These are phyloP conservation scores for Autographa pulchrina DNA, from an alignment of 2,888 invertebrate genomes.

Conservation along the genomic window DNA sequence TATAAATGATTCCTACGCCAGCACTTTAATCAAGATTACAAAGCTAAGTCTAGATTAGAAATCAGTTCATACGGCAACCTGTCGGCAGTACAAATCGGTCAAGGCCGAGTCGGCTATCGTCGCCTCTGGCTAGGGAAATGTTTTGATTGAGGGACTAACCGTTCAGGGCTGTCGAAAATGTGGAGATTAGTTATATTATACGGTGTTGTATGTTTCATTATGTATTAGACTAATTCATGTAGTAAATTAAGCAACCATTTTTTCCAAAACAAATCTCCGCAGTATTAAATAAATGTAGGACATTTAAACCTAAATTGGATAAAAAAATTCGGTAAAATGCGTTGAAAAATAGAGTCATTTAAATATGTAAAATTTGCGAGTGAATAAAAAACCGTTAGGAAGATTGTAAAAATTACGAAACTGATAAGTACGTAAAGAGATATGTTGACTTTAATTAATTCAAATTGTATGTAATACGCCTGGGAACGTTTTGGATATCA, in stretches of 20 bases:
- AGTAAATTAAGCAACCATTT: too few relatives aligned
- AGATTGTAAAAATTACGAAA: background rate
- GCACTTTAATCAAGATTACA: too few relatives aligned
- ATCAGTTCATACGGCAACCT: constrained; percentile 40
- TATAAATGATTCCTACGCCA: too few relatives aligned
- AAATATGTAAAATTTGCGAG: too few relatives aligned
- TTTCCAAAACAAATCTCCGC: too few relatives aligned
- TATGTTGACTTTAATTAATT: constrained; percentile 39
- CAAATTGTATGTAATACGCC: constrained; percentile 39
- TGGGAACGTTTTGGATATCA: constrained; percentile 33
- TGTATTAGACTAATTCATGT: too few relatives aligned
- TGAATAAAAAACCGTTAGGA: too few relatives aligned
- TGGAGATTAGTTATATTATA: background rate
- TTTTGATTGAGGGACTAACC: constrained; percentile 47
- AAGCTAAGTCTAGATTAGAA: constrained; percentile 21
- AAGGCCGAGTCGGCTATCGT: constrained; percentile 51
- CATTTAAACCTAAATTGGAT: too few relatives aligned
- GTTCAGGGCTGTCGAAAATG: constrained; percentile 49
- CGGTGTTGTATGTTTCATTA: too few relatives aligned
- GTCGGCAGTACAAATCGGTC: constrained; percentile 52
- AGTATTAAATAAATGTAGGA: too few relatives aligned
- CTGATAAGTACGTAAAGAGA: background rate
- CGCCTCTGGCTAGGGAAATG: constrained; percentile 48
- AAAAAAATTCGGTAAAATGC: too few relatives aligned
- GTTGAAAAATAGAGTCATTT: too few relatives aligned